Evolutionary conservation across 2,888 invertebrate genomes (phyloP).

Genomic region (Troides oblongomaculatus): DNA sequence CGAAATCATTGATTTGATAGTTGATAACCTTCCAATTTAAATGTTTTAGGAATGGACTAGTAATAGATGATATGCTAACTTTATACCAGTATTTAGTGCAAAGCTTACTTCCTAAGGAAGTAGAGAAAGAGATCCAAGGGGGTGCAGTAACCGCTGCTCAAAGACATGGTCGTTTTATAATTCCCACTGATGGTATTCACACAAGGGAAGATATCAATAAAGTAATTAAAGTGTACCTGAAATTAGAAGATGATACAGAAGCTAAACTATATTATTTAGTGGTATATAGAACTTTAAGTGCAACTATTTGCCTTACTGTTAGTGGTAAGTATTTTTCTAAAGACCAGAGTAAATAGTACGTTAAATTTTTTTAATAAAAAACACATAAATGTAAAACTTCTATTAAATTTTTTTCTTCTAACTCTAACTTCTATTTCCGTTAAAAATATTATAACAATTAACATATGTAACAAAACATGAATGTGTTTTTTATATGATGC

Average conservation of each 20-base stretch:
- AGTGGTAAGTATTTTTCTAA: slow-evolving; percentile 80
- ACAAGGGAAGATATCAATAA: slow-evolving; percentile 77
- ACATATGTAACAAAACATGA: no score
- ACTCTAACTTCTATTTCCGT: no score
- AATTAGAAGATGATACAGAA: slow-evolving; percentile 75
- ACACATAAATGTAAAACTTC: no score
- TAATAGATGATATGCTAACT: slow-evolving; percentile 91
- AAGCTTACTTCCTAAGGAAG: slow-evolving; percentile 88
- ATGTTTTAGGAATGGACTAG: slow-evolving; percentile 88
- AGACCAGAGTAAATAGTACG: no score
- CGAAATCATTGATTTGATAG: neutral
- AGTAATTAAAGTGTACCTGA: slow-evolving; percentile 85
- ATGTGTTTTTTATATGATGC: no score
- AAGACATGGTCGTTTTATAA: slow-evolving; percentile 70
- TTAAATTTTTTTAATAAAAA: no score
- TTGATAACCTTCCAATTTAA: neutral
- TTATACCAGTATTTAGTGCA: slow-evolving; percentile 92
- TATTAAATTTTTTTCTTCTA: no score
- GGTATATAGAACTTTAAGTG: slow-evolving; percentile 91
- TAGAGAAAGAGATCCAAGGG: slow-evolving; percentile 85
- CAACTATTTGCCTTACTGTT: slow-evolving; percentile 91
- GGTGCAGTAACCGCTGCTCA: slow-evolving; percentile 80
- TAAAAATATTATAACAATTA: no score
- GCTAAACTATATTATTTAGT: slow-evolving; percentile 86
- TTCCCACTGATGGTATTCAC: slow-evolving; percentile 67